Evolutionary conservation across 2,888 invertebrate species (phyloP).

Genomic region (Thera britannica): DNA sequence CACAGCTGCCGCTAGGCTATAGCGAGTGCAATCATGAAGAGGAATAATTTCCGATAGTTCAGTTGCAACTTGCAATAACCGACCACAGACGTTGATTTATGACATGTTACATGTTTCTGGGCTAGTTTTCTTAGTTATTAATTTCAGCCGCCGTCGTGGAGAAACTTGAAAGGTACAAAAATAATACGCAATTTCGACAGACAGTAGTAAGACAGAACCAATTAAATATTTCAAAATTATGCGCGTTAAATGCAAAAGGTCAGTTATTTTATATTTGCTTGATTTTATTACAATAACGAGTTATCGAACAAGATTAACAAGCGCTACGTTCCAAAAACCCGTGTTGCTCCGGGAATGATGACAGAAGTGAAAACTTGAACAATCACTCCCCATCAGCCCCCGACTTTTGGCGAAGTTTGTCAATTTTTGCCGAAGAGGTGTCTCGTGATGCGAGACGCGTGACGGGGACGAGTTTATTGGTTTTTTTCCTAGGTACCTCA

Average conservation of each 20-base stretch:
- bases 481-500: too few species aligned
- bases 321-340: too few species aligned
- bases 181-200: background rate
- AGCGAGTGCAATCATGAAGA: conserved; percentile 41
- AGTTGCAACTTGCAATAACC: conserved; percentile 45
- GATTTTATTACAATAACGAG: background rate
- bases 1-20: conserved; percentile 30
- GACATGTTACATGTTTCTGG: conserved; percentile 7
- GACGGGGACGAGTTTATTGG: too few species aligned
- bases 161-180: conserved; percentile 1
- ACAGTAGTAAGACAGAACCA: background rate
- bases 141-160: background rate
- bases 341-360: too few species aligned
- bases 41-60: conserved; percentile 46
- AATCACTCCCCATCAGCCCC: too few species aligned
- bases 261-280: background rate
- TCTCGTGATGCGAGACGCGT: too few species aligned
- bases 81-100: conserved; percentile 41
- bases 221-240: background rate
- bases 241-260: background rate
- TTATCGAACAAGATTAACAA: too few species aligned
- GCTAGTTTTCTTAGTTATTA: background rate
- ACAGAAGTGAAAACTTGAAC: too few species aligned
- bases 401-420: too few species aligned
- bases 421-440: too few species aligned